Base-by-base conservation (phyloP, 2,797 vertebrate genomes). In the Crenuchus spilurus region DNA sequence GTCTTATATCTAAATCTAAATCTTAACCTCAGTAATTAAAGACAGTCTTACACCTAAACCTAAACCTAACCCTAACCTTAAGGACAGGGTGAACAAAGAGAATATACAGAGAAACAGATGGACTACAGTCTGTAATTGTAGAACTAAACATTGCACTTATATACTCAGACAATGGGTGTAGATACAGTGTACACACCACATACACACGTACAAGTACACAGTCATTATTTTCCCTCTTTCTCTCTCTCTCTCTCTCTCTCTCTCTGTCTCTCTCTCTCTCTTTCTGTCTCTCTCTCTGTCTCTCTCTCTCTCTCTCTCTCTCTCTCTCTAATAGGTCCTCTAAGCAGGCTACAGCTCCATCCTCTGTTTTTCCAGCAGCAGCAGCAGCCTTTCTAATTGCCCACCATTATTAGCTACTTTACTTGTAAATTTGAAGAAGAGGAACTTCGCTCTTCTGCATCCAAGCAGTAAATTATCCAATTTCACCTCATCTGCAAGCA, bases 381-480 rank as follows among this genome's bases (percentile, higher is more conserved):
- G 86, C 87, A 84, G 88, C 85, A 78, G 77, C 49, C 73, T 85
- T 87, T 85, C 89, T 93, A 93, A 93, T 92, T 92, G 89, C 89
- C 82, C 88, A 87, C 87, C 89, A 91, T 93, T 93, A 93, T 92
- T 90, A 89, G 88, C 85, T 90, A 89, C 91, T 93, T 92, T 92
- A 90, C 88, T 91, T 92, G 90, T 92, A 92, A 91, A 92, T 93
- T 90, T 90, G 85, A 87, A 90, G 89, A 89, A 87, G 86, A 90
- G 86, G 87, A 89, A 89, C 88, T 90, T 89, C 86, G 83, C 87
- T 92, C 89, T 90, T 89, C 89, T 88, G 89, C 89, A 92, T 88
- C 92, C 90, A 93, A 91, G 90, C 92, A 91, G 90, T 90, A 93
- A 93, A 94, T 92, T 80, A 93, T 91, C 90, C 87, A 89, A 91